A percentile compares a stretch with the other conserved stretches of the same genome.
phyloP scores from a whole-genome alignment of 1,140 invertebrate species.

The Scaptomyza pallida region DNA sequence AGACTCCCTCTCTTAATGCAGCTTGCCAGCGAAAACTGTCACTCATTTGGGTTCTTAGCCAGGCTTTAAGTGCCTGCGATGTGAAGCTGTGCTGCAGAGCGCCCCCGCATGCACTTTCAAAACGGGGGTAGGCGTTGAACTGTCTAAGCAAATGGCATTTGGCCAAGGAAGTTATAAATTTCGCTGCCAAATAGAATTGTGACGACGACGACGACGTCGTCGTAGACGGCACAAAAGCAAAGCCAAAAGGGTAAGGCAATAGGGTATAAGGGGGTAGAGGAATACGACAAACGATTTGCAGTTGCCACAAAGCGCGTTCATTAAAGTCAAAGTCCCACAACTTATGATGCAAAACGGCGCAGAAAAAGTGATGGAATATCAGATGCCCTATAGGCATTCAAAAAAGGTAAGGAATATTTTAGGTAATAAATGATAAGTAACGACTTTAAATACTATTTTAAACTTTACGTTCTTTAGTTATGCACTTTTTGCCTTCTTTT shows the following conservation, averaged over 20 bases:
- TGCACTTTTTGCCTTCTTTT: no score
- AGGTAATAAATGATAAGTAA: no score
- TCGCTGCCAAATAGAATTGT: conserved; percentile 77
- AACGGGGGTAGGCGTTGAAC: conserved; percentile 71
- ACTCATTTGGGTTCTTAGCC: conserved; percentile 60
- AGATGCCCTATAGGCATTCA: conserved; percentile 1
- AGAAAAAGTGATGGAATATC: neutral
- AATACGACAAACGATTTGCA: conserved; percentile 9
- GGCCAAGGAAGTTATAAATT: conserved; percentile 80
- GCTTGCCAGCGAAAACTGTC: conserved; percentile 20
- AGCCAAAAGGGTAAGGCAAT: neutral
- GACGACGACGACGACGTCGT: no score
- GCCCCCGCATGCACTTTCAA: conserved; percentile 43
- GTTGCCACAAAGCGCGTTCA: conserved; percentile 66
- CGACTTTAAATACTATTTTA: no score
- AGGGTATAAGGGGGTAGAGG: neutral
- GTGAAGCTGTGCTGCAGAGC: conserved; percentile 1
- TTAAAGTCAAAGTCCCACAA: conserved; percentile 63
- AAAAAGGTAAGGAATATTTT: no score
- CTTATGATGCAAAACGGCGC: conserved; percentile 30
- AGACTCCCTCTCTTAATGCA: neutral
- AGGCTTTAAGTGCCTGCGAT: conserved; percentile 70
- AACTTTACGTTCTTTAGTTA: no score
- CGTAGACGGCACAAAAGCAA: conserved; percentile 17
- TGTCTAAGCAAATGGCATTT: conserved; percentile 74